phyloP scores from a whole-genome alignment of 2,888 invertebrate genomes.

The Dicranocentrus wangi region DNA sequence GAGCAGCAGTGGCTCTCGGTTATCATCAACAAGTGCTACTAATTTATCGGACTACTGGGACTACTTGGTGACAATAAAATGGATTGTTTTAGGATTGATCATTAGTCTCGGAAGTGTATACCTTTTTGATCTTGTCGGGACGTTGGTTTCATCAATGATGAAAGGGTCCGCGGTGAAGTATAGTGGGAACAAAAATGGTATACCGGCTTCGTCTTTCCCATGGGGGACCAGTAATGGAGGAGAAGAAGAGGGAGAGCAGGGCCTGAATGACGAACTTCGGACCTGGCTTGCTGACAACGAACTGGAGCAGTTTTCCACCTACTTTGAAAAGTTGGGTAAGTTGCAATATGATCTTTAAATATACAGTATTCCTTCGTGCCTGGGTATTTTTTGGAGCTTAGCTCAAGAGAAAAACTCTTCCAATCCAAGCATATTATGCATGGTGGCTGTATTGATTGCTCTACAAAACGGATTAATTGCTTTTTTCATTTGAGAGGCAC shows the following conservation, averaged over 20 bases:
- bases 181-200: background rate
- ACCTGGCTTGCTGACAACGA: conserved; percentile 60
- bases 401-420: too few species aligned
- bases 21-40: background rate
- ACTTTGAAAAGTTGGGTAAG: conserved; percentile 51
- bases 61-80: conserved; percentile 47
- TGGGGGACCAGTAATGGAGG: conserved; percentile 16
- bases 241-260: background rate
- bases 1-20: conserved; percentile 11
- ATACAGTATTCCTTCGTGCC: too few species aligned
- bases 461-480: too few species aligned
- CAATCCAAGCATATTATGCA: too few species aligned
- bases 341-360: too few species aligned
- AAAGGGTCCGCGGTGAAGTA: background rate
- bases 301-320: conserved; percentile 14
- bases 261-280: conserved; percentile 44
- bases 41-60: conserved; percentile 28
- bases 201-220: conserved; percentile 36
- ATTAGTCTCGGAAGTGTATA: conserved; percentile 60
- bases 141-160: background rate
- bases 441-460: too few species aligned
- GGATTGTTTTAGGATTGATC: conserved; percentile 52
- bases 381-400: too few species aligned
- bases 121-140: conserved; percentile 34
- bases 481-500: too few species aligned